Evolutionary conservation across 2,888 invertebrate genomes (phyloP), one percentile per base, ranked within the genome.

Genomic region (Agrotis segetum): DNA sequence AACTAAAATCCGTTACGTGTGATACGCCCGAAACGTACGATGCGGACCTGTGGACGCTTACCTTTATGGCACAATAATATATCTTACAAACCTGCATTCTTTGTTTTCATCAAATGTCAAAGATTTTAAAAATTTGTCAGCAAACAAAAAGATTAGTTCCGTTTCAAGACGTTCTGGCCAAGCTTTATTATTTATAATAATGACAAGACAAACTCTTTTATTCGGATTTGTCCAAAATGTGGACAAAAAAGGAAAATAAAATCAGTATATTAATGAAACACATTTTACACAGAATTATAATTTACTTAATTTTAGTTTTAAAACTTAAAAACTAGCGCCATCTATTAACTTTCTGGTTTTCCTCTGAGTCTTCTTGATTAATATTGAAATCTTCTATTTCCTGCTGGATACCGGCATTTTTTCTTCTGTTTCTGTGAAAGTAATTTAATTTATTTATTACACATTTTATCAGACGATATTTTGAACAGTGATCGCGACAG

Each of bases 391-490:
- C 75, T 46, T 84, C 89, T 65, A 75, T 75, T 11, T 89, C 89
- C 24, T 83, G 55, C 24, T 60, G 64, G 16, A 17, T 66, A 4
- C 13, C 84, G 3, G 84, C 77, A 67, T 89, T 91, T 69, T 89
- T 90, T 71, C 85, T 87, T 80, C 91, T 85, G 70, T 87, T 91
- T 81, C 92, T 92, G 84, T 47, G 67, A 80, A 44, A 58, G 65
- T 1, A 13, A 34, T 53, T 34, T 21, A 4, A 66, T 24, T 24
- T 24, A 24, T 40, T 40, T 40, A 40, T 40, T 1, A 40, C 11
- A 11, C 40, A 40, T 40, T 40, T 40, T 34, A 34, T 34, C 34
- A 34, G 7, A 34, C 7, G 29, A 34, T 9, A 40, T 40, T 40
- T 11, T 11, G 40, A 40, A 11, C 40, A 40, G 40, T 11, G 40